Evolutionary conservation across 2,113 vertebrate species (phyloP).

Genomic region (Hippocampus abdominalis): DNA sequence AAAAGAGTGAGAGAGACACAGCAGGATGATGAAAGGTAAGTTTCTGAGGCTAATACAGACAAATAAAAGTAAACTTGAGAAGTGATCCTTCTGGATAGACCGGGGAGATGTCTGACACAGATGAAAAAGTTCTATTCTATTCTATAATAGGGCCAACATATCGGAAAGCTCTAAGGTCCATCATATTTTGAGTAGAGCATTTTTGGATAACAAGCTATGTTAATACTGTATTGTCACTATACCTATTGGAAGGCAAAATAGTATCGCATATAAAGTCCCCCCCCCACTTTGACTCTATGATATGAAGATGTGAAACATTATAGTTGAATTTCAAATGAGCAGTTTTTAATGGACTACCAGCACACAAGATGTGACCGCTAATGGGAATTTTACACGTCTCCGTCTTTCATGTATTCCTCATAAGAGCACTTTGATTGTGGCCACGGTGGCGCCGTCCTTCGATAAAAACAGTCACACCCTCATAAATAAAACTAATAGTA

Average conservation of each 20-base stretch:
- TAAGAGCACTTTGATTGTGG: slow-evolving; percentile 9
- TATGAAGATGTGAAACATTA: not conserved
- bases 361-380: slow-evolving; percentile 32
- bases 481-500: not conserved
- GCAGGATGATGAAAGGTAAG: slow-evolving; percentile 2
- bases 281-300: not conserved
- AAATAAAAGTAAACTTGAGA: not conserved
- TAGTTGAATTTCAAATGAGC: not conserved
- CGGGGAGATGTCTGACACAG: not conserved
- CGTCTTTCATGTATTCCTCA: slow-evolving; percentile 20
- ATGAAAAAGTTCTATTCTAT: too few relatives aligned
- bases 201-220: not conserved
- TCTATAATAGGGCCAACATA: too few relatives aligned
- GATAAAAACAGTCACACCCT: slow-evolving; percentile 2
- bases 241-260: too few relatives aligned
- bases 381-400: slow-evolving; percentile 32
- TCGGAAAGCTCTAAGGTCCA: too few relatives aligned
- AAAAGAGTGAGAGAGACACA: not conserved
- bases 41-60: slow-evolving; percentile 7
- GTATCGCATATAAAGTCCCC: not conserved
- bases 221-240: too few relatives aligned
- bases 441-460: slow-evolving; percentile 8
- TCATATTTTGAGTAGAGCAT: too few relatives aligned
- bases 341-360: not conserved
- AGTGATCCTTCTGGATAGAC: not conserved